Evolutionary conservation across 2,888 invertebrate genomes (phyloP).

Genomic region (Allacma fusca): DNA sequence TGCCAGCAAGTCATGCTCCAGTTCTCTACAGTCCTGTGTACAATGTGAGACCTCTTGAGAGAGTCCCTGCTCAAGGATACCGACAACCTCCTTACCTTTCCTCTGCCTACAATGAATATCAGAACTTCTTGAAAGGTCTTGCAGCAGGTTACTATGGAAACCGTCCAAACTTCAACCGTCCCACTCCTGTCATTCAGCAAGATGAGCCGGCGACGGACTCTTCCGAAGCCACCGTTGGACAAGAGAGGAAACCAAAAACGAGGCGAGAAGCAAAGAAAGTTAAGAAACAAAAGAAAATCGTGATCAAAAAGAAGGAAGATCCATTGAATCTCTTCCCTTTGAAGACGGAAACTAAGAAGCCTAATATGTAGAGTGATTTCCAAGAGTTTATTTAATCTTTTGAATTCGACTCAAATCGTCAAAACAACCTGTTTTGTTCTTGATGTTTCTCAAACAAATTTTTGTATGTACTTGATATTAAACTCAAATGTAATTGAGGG

Average conservation of each 20-base stretch:
- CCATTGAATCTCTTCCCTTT: constrained; percentile 31
- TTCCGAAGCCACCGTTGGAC: background rate
- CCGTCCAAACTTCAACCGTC: constrained; percentile 22
- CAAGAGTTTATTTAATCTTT: background rate
- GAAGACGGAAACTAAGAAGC: constrained; percentile 31
- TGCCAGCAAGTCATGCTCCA: background rate
- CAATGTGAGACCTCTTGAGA: constrained; percentile 29
- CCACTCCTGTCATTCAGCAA: constrained; percentile 39
- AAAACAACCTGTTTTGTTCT: background rate
- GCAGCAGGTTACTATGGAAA: constrained; percentile 25
- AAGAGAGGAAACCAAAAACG: constrained; percentile 1
- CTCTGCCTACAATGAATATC: constrained; percentile 4
- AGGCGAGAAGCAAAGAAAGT: constrained; percentile 38
- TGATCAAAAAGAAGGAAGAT: constrained; percentile 21
- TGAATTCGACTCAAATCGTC: background rate
- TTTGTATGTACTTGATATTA: background rate
- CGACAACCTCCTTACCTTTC: constrained; percentile 9
- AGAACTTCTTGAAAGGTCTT: constrained; percentile 19
- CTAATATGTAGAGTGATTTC: background rate
- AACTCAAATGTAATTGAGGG: background rate
- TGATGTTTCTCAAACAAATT: background rate
- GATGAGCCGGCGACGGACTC: constrained; percentile 27
- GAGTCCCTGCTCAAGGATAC: constrained; percentile 29
- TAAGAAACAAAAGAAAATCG: constrained; percentile 24
- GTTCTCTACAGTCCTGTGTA: constrained; percentile 40